Conservation (phyloP, 2,888 invertebrate genomes). For the Athalia rosae region DNA sequence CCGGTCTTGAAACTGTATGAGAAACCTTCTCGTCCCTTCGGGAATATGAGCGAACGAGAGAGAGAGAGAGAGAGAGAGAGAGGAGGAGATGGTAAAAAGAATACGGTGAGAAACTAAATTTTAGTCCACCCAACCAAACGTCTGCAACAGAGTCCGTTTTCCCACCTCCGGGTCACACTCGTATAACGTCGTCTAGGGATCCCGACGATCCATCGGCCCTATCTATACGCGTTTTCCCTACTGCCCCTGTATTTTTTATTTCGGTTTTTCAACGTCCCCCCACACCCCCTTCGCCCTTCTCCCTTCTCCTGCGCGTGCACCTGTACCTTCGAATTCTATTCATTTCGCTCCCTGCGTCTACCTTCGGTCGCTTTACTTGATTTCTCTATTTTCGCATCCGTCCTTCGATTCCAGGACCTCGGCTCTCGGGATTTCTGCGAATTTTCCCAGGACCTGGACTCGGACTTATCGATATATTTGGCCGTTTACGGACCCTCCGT, state of each 20-base stretch:
- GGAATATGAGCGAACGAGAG: constrained; percentile 45
- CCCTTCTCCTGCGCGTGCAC: not conserved
- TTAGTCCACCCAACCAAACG: constrained; percentile 1
- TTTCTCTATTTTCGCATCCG: not conserved
- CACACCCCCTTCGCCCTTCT: not conserved
- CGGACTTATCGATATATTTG: no score
- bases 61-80: constrained; percentile 48
- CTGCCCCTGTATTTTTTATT: constrained; percentile 28
- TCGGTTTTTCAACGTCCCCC: constrained; percentile 2
- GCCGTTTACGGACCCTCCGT: no score
- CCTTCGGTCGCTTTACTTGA: constrained; percentile 2
- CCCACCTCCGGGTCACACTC: not conserved
- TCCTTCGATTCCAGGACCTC: no score
- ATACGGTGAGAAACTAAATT: constrained; percentile 16
- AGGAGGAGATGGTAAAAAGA: constrained; percentile 49
- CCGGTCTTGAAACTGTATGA: constrained; percentile 43
- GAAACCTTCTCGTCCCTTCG: constrained; percentile 15
- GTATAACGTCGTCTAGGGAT: constrained; percentile 10
- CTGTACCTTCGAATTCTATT: constrained; percentile 24
- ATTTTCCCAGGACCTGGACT: no score
- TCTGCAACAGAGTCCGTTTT: not conserved
- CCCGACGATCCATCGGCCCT: constrained; percentile 33
- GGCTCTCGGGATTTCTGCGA: no score
- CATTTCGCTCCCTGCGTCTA: constrained; percentile 13
- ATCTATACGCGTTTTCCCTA: constrained; percentile 20